Evolutionary conservation across 2,888 invertebrate genomes (phyloP), one percentile per base, ranked within the genome.

Genomic region (Morpho helenor): DNA sequence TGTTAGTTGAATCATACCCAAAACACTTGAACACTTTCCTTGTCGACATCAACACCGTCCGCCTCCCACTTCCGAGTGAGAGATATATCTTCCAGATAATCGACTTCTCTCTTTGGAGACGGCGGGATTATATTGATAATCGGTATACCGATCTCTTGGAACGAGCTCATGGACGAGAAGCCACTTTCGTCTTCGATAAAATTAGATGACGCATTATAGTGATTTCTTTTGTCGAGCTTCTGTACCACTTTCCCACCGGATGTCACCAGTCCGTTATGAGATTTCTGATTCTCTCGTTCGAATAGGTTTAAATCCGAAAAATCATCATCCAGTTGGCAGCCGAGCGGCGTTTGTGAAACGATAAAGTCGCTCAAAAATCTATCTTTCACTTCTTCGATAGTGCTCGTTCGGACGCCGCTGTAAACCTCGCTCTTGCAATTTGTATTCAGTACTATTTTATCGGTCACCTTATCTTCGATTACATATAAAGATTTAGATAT

Each of bases 161-260:
- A 96, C 7, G 96, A 96, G 79, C 94, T 96, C 92, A 96, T 95
- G 7, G 96, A 96, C 9, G 96, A 96, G 81, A 96, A 96, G 40
- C 96, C 96, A 75, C 96, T 96, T 80, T 96, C 96, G 70, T 96
- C 96, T 77, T 96, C 96, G 53, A 87, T 79, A 61, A 84, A 87
- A 73, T 83, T 80, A 47, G 78, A 74, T 49, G 76, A 76, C 62
- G 76, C 74, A 68, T 77, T 81, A 66, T 74, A 86, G 53, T 85
- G 82, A 56, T 71, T 79, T 63, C 74, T 76, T 69, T 82, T 84
- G 46, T 78, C 75, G 53, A 70, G 60, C 40, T 65, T 73, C 68
- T 75, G 72, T 53, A 66, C 59, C 52, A 63, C 63, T 66, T 73
- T 75, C 49, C 57, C 66, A 61, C 68, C 73, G 31, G 66, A 56